Conservation (phyloP, 92 coral and sea anemone species). For the Virgularia gustaviana region DNA sequence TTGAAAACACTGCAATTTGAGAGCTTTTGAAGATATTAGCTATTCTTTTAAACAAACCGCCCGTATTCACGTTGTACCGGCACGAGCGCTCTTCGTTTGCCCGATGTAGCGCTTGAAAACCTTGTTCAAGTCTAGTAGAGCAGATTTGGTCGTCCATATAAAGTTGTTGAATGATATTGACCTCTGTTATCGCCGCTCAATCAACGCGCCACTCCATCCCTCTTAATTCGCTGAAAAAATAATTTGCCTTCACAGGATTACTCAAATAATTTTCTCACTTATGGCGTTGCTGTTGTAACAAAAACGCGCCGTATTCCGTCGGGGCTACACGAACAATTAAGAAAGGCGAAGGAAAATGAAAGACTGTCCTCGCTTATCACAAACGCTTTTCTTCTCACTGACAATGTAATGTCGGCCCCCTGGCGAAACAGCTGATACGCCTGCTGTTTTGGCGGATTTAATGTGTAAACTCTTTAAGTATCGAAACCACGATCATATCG, state of each 20-base stretch:
- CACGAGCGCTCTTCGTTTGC: too few species aligned
- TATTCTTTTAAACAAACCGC: too few species aligned
- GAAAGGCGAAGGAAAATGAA: background rate
- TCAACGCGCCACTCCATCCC: conserved; percentile 19
- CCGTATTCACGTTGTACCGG: too few species aligned
- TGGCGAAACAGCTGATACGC: background rate
- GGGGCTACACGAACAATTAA: background rate
- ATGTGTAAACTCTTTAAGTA: conserved; percentile 29
- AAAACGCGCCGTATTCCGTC: too few species aligned
- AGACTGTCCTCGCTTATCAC: background rate
- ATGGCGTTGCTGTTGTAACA: too few species aligned
- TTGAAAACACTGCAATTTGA: too few species aligned
- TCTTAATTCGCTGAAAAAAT: conserved; percentile 16
- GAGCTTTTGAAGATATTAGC: too few species aligned
- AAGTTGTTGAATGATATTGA: conserved; percentile 34
- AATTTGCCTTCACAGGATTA: background rate
- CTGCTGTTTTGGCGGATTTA: conserved; percentile 12
- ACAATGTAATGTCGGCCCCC: conserved; percentile 2
- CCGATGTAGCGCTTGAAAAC: too few species aligned
- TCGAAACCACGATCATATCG: too few species aligned
- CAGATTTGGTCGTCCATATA: too few species aligned
- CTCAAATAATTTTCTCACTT: background rate
- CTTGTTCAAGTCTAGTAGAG: too few species aligned
- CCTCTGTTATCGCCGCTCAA: conserved; percentile 20
- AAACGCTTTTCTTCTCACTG: background rate